Base-by-base conservation (phyloP, 2,888 invertebrate species). In the Germaria angustata region DNA sequence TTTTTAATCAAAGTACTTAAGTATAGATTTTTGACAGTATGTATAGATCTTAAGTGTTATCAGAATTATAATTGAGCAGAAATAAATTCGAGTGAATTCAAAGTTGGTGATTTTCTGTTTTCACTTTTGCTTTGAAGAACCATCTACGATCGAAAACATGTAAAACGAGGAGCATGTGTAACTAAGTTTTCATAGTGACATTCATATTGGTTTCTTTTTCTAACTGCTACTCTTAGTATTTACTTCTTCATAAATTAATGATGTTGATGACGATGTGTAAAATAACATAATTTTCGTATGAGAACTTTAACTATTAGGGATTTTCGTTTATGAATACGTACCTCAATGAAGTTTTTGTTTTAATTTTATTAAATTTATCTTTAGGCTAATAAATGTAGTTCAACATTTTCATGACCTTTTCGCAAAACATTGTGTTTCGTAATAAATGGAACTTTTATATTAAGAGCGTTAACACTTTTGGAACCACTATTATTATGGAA, bases 331-430 rank as follows among this genome's bases (percentile, higher is more conserved):
- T 22, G 22, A 49, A 49, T 22, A 13, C n/a, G n/a, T 49, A 22
- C 22, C 13, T 22, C 11, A 49, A 22, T 22, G 13, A 22, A 46
- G 7, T 28, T 28, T 51, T 24, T 6, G 0, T 32, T 15, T 53
- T 15, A 32, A 55, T 17, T 5, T 55, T 11, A 34, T 55, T 51
- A 6, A 51, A 11, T 41, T 61, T 15, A 41, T 41, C 22, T 61
- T n/a, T 61, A 41, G 41, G 15, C 15, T 39, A 6, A 41, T 41
- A 41, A 68, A 68, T 53, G 11, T 53, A 68, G 66, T 39, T 28
- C 39, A 68, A 39, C 7, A 15, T 41, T 53, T 53, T 13, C 28
- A 9, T 68, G 39, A 68, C 68, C 68, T 53, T 68, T 68, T 28
- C 17, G 11, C 3, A 4, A 28, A 24, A 39, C 7, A 39, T 53